Conservation (phyloP, 2,888 invertebrate genomes). For the Tuta absoluta region DNA sequence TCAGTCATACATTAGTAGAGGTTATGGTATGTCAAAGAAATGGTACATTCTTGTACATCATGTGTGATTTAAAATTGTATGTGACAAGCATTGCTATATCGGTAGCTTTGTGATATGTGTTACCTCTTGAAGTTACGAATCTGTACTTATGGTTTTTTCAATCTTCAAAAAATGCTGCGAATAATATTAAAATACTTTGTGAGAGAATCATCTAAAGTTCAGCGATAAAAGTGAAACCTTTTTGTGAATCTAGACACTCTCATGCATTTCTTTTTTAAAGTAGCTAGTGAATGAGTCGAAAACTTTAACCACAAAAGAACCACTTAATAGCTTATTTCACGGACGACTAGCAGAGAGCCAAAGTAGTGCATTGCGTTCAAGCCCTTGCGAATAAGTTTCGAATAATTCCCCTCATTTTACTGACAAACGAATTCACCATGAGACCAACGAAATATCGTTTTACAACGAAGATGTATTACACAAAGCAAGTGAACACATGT, state of each 20-base stretch:
- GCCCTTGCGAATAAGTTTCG: conserved; percentile 26
- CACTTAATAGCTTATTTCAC: conserved; percentile 62
- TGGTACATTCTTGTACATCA: too few relatives aligned
- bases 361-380: conserved; percentile 54
- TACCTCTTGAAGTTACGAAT: too few relatives aligned
- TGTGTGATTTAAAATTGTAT: too few relatives aligned
- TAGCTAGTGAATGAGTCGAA: conserved; percentile 38
- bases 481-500: conserved; percentile 33
- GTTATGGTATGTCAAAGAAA: too few relatives aligned
- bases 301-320: conserved; percentile 31
- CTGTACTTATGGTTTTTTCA: too few relatives aligned
- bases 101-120: too few relatives aligned
- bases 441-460: not conserved
- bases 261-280: not conserved
- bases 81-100: too few relatives aligned
- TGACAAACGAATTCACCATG: conserved; percentile 13
- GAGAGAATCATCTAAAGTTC: not conserved
- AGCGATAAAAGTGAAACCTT: not conserved
- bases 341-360: conserved; percentile 50
- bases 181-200: not conserved
- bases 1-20: too few relatives aligned
- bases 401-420: not conserved
- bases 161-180: not conserved
- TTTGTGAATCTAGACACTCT: not conserved
- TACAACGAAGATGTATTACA: conserved; percentile 6